Percentiles rank a stretch among this genome's conserved stretches.
phyloP scores from a whole-genome alignment of 2,797 vertebrate species.

The Halcyon badia region DNA sequence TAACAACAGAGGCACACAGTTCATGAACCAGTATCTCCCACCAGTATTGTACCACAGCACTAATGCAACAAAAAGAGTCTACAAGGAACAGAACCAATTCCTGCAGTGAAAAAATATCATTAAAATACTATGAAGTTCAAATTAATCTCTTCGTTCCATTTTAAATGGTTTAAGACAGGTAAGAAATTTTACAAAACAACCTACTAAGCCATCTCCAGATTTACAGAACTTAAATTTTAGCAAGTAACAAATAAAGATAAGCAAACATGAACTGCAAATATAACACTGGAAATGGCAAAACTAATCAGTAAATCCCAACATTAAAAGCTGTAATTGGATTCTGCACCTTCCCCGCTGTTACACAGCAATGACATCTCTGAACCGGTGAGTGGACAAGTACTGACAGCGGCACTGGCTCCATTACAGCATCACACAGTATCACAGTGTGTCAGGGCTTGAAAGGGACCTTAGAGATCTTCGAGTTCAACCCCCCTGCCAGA shows the following conservation, averaged over 20 bases:
- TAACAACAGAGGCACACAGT: not conserved
- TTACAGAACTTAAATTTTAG: not conserved
- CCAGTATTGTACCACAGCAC: not conserved
- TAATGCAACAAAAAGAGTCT: slow-evolving; percentile 21
- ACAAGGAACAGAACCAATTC: not conserved
- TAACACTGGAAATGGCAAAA: not conserved
- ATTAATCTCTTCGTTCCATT: slow-evolving; percentile 3
- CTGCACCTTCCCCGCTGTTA: not conserved
- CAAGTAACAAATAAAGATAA: slow-evolving; percentile 8
- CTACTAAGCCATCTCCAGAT: not conserved
- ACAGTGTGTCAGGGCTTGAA: too few species aligned
- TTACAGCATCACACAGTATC: too few species aligned
- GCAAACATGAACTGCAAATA: not conserved
- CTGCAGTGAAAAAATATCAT: not conserved
- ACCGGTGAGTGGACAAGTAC: fast-evolving
- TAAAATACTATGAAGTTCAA: not conserved
- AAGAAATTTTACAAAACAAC: not conserved
- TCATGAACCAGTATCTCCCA: not conserved
- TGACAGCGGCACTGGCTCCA: not conserved
- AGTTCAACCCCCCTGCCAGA: too few species aligned
- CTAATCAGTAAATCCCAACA: not conserved
- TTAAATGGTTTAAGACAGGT: not conserved
- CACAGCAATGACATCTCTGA: not conserved
- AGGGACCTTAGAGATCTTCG: too few species aligned
- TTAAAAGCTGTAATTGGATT: not conserved